Evolutionary conservation across 2,113 vertebrate species (phyloP).

Genomic region (Uria aalge): DNA sequence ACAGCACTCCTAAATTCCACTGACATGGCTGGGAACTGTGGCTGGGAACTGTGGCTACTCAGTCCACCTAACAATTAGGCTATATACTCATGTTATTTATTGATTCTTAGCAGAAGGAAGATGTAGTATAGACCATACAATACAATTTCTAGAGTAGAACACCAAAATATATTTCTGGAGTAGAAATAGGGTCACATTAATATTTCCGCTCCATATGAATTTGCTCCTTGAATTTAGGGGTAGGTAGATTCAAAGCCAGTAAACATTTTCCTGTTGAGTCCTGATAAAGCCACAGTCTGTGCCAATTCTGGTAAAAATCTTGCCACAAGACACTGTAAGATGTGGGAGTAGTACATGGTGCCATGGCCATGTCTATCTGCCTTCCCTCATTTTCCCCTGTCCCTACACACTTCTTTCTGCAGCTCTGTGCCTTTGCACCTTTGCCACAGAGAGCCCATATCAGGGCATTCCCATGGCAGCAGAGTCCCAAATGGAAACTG

Average conservation of each 20-base stretch:
- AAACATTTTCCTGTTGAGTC: neutral
- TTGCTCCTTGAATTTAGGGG: neutral
- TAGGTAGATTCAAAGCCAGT: neutral
- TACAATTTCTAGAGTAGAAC: neutral
- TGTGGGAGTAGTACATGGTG: neutral
- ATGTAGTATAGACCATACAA: neutral
- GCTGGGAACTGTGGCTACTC: neutral
- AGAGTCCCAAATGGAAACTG: neutral
- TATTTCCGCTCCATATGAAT: neutral
- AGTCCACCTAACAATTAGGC: neutral
- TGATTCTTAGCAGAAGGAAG: neutral
- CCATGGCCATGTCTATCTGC: neutral
- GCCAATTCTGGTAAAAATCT: neutral
- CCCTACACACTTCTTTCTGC: neutral
- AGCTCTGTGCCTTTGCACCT: neutral
- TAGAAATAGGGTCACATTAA: neutral
- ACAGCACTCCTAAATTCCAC: neutral
- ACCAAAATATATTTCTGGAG: neutral
- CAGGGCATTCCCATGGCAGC: neutral
- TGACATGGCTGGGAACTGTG: neutral
- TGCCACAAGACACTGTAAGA: neutral
- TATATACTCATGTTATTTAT: neutral
- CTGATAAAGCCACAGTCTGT: neutral
- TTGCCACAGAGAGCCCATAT: neutral
- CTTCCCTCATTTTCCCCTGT: neutral